phyloP scores from a whole-genome alignment of 1,140 invertebrate genomes.

The Pseudomyrmex flavicornis region DNA sequence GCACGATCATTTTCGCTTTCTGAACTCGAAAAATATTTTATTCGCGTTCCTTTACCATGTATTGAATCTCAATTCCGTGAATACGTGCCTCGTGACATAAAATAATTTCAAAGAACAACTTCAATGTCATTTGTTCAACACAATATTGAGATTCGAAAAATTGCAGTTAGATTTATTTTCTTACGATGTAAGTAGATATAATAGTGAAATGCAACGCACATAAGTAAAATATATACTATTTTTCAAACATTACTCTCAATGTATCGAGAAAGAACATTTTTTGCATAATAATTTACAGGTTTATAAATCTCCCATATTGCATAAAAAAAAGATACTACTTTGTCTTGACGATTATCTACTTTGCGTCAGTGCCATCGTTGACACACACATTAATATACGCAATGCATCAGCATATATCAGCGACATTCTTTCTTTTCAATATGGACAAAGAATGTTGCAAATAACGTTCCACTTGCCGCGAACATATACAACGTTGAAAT shows the following conservation, averaged over 20 bases:
- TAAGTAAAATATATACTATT: no score
- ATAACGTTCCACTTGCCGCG: conserved; percentile 12
- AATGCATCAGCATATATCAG: conserved; percentile 21
- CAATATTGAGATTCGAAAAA: no score
- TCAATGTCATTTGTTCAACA: no score
- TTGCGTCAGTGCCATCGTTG: conserved; percentile 41
- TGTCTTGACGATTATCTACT: conserved; percentile 25
- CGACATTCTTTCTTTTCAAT: conserved; percentile 31
- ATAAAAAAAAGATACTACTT: conserved; percentile 41
- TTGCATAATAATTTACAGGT: conserved; percentile 27
- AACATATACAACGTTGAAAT: conserved; percentile 15
- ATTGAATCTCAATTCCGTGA: neutral
- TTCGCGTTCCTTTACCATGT: neutral
- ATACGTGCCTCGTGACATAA: neutral
- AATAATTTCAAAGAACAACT: no score
- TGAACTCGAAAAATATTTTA: neutral
- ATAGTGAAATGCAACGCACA: no score
- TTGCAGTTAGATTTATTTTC: no score
- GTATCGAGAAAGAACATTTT: neutral
- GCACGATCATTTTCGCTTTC: conserved; percentile 14
- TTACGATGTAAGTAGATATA: no score
- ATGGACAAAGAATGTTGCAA: conserved; percentile 27
- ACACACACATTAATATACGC: conserved; percentile 53
- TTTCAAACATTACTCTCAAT: neutral
- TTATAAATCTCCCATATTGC: conserved; percentile 30